Percentiles rank a stretch among this genome's conserved stretches.
These are phyloP conservation scores for Psittacus erithacus DNA, from an alignment of 2,113 vertebrate species.

Conservation along the genomic window DNA sequence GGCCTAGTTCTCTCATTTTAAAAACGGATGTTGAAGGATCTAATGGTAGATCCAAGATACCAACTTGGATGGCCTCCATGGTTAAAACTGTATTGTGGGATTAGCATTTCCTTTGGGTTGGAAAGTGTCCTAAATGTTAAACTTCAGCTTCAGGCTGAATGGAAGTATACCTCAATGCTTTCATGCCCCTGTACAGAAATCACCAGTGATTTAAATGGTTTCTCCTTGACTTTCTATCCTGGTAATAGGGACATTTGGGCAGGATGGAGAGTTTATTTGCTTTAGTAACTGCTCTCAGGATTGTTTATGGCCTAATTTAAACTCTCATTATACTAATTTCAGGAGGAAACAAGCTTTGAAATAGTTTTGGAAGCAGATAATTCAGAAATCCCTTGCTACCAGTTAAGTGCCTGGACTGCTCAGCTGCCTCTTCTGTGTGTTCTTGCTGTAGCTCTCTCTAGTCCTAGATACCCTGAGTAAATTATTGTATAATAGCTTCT, in stretches of 20 bases:
- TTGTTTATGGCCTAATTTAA: neutral
- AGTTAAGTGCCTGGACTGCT: neutral
- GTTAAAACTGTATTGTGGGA: neutral
- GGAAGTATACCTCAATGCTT: neutral
- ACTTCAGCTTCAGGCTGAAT: neutral
- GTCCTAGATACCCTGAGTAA: neutral
- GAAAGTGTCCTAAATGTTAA: neutral
- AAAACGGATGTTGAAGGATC: neutral
- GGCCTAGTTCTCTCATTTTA: neutral
- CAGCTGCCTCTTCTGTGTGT: neutral
- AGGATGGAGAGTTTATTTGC: neutral
- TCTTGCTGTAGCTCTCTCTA: neutral
- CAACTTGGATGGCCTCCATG: neutral
- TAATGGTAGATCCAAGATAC: neutral
- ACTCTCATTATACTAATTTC: neutral
- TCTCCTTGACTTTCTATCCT: neutral
- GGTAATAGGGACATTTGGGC: neutral
- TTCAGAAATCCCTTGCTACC: neutral
- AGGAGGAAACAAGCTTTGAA: neutral
- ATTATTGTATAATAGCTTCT: neutral
- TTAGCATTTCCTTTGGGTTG: neutral
- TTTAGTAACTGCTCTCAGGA: neutral
- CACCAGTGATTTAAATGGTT: neutral
- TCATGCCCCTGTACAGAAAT: neutral
- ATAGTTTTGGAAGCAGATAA: neutral